Evolutionary conservation across 2,888 invertebrate species (phyloP).

Genomic region (Nezara viridula): DNA sequence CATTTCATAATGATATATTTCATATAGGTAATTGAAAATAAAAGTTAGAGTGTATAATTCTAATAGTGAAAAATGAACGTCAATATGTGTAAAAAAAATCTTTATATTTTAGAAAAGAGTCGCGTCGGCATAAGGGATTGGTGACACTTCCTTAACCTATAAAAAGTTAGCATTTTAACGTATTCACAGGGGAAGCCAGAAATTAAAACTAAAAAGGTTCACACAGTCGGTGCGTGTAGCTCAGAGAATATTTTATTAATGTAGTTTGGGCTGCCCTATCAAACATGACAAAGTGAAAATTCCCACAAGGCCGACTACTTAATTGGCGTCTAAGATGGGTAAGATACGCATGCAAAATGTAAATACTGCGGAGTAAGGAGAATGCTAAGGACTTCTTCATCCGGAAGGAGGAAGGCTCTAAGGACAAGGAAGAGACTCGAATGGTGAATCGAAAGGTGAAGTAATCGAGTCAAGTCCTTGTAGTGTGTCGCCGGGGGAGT

Average conservation of each 20-base stretch:
- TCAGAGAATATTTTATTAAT: background rate
- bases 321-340: background rate
- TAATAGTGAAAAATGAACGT: too few species aligned
- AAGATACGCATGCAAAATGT: background rate
- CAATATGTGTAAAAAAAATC: background rate
- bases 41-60: too few species aligned
- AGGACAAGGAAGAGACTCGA: slow-evolving; percentile 17
- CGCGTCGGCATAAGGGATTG: background rate
- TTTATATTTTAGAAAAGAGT: background rate
- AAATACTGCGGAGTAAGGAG: background rate
- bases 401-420: background rate
- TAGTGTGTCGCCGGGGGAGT: background rate
- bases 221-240: background rate
- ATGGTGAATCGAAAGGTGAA: background rate
- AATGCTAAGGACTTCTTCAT: slow-evolving; percentile 26
- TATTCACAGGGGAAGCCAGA: background rate
- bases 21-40: too few species aligned
- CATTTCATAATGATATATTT: too few species aligned
- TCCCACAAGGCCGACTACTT: background rate
- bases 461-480: background rate
- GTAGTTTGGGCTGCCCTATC: background rate
- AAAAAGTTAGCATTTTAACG: background rate
- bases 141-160: background rate
- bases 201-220: background rate
- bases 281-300: background rate